These are phyloP conservation scores for Allobates femoralis DNA, from an alignment of 2,797 vertebrate genomes.

Conservation along the genomic window DNA sequence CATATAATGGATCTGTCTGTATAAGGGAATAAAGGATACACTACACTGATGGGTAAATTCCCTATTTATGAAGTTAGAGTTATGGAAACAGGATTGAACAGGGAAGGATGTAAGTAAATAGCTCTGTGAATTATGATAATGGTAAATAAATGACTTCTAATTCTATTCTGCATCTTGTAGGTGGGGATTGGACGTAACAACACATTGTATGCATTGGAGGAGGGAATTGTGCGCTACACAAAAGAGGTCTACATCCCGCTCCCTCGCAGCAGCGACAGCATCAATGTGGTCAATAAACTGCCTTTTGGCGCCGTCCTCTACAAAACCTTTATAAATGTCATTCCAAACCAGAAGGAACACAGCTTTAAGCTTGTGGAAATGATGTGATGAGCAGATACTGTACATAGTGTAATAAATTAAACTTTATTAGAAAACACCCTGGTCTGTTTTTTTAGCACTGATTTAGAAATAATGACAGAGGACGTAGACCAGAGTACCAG, in stretches of 20 bases:
- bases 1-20: too few relatives aligned
- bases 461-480: too few relatives aligned
- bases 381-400: constrained; percentile 75
- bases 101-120: background rate
- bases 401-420: constrained; percentile 43
- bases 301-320: constrained; percentile 88
- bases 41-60: too few relatives aligned
- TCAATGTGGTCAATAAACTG: constrained; percentile 79
- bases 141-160: too few relatives aligned
- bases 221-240: constrained; percentile 87
- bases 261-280: constrained; percentile 76
- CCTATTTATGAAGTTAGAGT: too few relatives aligned
- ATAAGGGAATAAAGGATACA: too few relatives aligned
- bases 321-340: constrained; percentile 91
- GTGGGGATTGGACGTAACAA: constrained; percentile 92
- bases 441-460: background rate
- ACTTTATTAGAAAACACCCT: background rate
- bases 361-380: constrained; percentile 87
- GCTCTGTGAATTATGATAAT: too few relatives aligned
- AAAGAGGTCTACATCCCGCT: constrained; percentile 90
- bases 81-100: too few relatives aligned
- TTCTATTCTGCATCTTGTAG: constrained; percentile 70
- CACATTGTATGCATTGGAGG: constrained; percentile 89
- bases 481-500: too few relatives aligned
- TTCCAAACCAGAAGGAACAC: constrained; percentile 84